Conservation (phyloP, 2,888 invertebrate genomes). For the Drosophila lacicola region DNA sequence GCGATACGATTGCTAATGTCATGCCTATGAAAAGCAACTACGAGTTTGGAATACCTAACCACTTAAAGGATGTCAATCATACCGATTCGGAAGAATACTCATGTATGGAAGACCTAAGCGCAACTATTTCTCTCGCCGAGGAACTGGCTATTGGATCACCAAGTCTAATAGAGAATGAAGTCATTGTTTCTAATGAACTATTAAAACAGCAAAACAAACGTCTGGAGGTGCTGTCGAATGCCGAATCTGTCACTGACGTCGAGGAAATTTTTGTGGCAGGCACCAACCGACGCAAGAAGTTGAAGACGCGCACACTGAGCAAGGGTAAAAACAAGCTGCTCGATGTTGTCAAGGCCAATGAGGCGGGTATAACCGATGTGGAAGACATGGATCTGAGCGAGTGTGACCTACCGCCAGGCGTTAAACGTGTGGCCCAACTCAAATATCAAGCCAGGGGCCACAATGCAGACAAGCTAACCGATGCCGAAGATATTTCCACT, state of each 20-base stretch:
- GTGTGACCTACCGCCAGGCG: constrained; percentile 62
- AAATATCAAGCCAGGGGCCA: constrained; percentile 45
- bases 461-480: constrained; percentile 73
- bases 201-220: constrained; percentile 80
- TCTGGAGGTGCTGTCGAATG: constrained; percentile 74
- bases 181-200: constrained; percentile 77
- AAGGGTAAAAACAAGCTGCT: constrained; percentile 80
- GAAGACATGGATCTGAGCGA: constrained; percentile 85
- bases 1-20: constrained; percentile 85
- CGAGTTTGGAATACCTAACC: constrained; percentile 78
- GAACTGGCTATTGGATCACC: constrained; percentile 44
- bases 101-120: constrained; percentile 76
- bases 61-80: constrained; percentile 84
- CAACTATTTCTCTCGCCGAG: constrained; percentile 49
- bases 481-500: constrained; percentile 85
- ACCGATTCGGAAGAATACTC: constrained; percentile 84
- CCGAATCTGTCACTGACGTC: constrained; percentile 85
- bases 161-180: constrained; percentile 73
- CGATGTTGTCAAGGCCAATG: constrained; percentile 62
- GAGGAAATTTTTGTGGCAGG: constrained; percentile 85
- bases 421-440: constrained; percentile 59
- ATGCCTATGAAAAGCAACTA: constrained; percentile 85
- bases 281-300: constrained; percentile 82
- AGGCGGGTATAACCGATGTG: constrained; percentile 82
- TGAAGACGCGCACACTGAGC: constrained; percentile 78